Evolutionary conservation across 2,797 vertebrate genomes (phyloP).

Genomic region (Crenuchus spilurus): DNA sequence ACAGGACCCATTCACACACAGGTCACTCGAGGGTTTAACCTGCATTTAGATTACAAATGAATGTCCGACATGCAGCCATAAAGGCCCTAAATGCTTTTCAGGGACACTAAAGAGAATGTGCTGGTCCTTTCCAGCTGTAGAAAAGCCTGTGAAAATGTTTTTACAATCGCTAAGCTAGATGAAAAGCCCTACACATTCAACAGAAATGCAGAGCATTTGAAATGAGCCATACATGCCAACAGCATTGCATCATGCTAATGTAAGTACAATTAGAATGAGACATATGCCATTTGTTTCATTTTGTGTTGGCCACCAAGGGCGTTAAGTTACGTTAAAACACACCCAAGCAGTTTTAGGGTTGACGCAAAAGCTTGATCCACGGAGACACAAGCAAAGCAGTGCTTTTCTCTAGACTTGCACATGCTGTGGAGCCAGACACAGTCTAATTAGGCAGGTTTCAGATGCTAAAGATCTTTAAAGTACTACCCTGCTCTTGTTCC

Average conservation of each 20-base stretch:
- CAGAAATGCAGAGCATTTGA: conserved; percentile 44
- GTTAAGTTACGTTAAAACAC: conserved; percentile 6
- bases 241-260: conserved; percentile 40
- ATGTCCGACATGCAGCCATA: conserved; percentile 27
- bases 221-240: conserved; percentile 38
- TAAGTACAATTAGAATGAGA: conserved; percentile 29
- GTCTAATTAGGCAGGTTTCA: conserved; percentile 71
- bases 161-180: conserved; percentile 36
- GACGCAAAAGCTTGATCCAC: conserved; percentile 17
- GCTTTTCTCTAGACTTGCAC: conserved; percentile 16
- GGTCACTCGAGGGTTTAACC: conserved; percentile 40
- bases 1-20: conserved; percentile 25
- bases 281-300: not conserved
- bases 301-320: not conserved
- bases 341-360: not conserved
- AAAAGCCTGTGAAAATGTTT: conserved; percentile 40
- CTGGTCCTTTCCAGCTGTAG: conserved; percentile 27
- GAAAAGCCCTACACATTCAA: conserved; percentile 47
- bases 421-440: conserved; percentile 50
- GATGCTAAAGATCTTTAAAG: conserved; percentile 72
- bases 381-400: conserved; percentile 16
- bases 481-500: conserved; percentile 68
- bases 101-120: conserved; percentile 6
- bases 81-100: conserved; percentile 42
- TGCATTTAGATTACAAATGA: conserved; percentile 38